Evolutionary conservation across 2,797 vertebrate species (phyloP), one percentile per base, ranked within the genome.

Genomic region (Silurus aristotelis): DNA sequence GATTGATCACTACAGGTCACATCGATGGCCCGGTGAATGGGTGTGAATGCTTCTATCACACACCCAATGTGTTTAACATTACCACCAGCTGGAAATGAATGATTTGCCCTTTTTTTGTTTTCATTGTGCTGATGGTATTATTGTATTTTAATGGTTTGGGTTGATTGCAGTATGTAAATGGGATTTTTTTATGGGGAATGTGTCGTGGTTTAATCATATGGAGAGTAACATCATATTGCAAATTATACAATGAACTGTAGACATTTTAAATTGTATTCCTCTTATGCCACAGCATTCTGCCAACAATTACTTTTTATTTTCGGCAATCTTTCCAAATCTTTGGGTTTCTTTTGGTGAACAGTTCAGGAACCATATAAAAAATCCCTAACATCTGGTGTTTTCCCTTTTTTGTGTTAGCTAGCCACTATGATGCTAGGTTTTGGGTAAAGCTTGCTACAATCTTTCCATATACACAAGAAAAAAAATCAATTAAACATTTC

Each of bases 41-140:
- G 81, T 72, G 66, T 56, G 27, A 86, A 83, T 10, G 56, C 43
- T 77, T 82, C 78, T 17, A 83, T 63, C 52, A 86, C 52, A 71
- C 27, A 56, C 17, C 46, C 72, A 86, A 79, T 56, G 68, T 55
- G 22, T 58, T 82, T 1, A 77, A 9, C 5, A 10, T 70, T 43
- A 83, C 2, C 19, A 27, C 13, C 27, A n/a, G 25, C n/a, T 56
- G 46, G 46, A 77, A 82, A 83, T 25, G 8, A 83, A n/a, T 60
- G 56, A 56, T 63, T 52, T 71, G 82, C 1, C 20, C 58, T 55
- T 71, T 79, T 46, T 64, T 25, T 71, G 25, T 25, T 78, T 83
- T 78, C 52, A 83, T 83, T 31, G 38, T 27, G 17, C n/a, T 78
- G 64, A 63, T 55, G 2, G 12, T 31, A 22, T 76, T 46, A 20